Evolutionary conservation across 2,797 vertebrate genomes (phyloP), one percentile per base, ranked within the genome.

Genomic region (Xiphorhynchus erythropygius): DNA sequence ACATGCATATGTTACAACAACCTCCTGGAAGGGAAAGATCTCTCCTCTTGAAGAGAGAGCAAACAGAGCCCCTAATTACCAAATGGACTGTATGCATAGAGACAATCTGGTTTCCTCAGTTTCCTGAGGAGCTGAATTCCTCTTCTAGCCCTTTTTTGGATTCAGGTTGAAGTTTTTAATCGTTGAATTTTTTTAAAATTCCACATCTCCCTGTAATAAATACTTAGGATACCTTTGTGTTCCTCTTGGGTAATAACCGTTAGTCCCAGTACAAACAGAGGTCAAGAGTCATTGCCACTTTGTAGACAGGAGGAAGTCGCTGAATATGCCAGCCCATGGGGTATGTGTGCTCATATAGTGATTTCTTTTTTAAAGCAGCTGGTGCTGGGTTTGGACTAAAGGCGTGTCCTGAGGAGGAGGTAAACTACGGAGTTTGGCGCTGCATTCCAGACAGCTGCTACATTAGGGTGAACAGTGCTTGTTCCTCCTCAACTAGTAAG

Each of bases 91-190:
- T 49, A 52, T 53, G 41, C 68, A 89, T 27, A 60, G 67, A 76
- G 88, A 93, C 90, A 95, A 57, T 90, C 92, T 85, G 73, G 18
- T 96, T 87, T 93, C 56, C 39, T 88, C 17, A 10, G 22, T 84
- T 87, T 39, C 33, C 53, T 27, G 28, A 55, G 57, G n/a, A 88
- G n/a, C 39, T 89, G 79, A 85, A 63, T 96, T 90, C 37, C 5
- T 89, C 53, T 93, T 22, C 17, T 52, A 84, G 19, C 18, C 10
- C 13, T 64, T 53, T 24, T 64, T 71, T 2, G 0, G 6, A 44
- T 83, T 89, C 4, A 27, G 23, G 44, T 63, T 79, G 27, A 47
- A 37, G 6, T 62, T 93, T 41, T 73, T 65, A 50, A 27, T 35
- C 2, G 55, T 67, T 60, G 13, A 18, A 19, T 25, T 47, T 65